Evolutionary conservation across 2,888 invertebrate species (phyloP).

Genomic region (Mimachlamys varia): DNA sequence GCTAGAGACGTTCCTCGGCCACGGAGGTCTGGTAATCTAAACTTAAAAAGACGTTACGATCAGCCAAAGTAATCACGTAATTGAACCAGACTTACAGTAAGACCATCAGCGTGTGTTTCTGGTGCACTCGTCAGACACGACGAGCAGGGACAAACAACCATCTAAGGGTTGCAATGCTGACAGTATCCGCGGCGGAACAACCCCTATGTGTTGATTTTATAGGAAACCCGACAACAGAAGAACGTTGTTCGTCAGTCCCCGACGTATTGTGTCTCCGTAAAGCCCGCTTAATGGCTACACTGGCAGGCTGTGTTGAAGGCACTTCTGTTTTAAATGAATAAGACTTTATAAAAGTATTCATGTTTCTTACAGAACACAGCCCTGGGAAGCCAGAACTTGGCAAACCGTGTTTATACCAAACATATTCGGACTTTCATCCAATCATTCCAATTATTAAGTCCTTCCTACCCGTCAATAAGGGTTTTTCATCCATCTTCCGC

Average conservation of each 20-base stretch:
- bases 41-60: background rate
- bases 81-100: background rate
- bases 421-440: background rate
- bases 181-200: background rate
- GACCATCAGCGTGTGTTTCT: background rate
- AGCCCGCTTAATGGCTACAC: background rate
- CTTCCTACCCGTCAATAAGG: too few species aligned
- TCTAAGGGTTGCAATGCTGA: background rate
- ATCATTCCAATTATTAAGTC: too few species aligned
- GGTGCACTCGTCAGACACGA: background rate
- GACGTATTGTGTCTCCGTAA: background rate
- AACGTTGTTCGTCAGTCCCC: background rate
- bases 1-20: background rate
- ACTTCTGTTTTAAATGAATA: constrained; percentile 4
- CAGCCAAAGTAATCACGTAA: background rate
- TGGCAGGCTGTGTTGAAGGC: background rate
- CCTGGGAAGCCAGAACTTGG: background rate
- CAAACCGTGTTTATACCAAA: background rate
- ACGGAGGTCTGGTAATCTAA: background rate
- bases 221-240: background rate
- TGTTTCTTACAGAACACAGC: background rate
- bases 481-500: too few species aligned
- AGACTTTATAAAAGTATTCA: background rate
- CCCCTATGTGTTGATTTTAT: background rate
- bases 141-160: background rate